These are phyloP conservation scores for Trichomalopsis sarcophagae DNA, from an alignment of 1,140 invertebrate species.

Conservation along the genomic window DNA sequence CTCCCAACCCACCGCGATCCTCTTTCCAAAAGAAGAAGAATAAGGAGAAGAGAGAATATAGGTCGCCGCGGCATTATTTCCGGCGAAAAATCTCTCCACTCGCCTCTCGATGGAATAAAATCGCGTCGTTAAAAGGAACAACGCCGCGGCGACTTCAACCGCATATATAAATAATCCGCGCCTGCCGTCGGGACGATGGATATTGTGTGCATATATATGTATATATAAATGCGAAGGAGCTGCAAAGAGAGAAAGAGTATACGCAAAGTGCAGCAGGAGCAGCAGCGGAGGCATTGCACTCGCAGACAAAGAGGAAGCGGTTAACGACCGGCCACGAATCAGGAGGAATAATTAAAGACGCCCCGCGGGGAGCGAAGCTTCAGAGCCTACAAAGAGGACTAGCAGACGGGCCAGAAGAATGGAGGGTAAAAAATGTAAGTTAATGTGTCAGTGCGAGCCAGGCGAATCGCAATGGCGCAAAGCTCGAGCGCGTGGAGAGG, in stretches of 20 bases:
- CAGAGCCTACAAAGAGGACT: conserved; percentile 20
- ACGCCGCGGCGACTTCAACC: not conserved
- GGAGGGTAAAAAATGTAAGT: conserved; percentile 37
- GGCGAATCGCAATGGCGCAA: not conserved
- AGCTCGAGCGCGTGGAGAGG: not conserved
- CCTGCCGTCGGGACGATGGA: not conserved
- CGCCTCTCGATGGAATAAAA: not conserved
- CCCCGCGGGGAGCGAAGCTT: conserved; percentile 1
- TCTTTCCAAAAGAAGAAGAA: not conserved
- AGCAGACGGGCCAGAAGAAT: not conserved
- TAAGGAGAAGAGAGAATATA: not conserved
- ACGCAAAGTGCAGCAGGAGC: not conserved
- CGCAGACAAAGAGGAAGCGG: conserved; percentile 16
- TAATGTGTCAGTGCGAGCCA: conserved; percentile 16
- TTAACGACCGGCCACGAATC: conserved; percentile 42
- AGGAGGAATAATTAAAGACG: conserved; percentile 47
- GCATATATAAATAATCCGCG: not conserved
- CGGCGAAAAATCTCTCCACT: not conserved
- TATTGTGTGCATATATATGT: not conserved
- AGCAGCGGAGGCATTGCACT: not conserved
- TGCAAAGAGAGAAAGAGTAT: not conserved
- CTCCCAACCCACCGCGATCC: not conserved
- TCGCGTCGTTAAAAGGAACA: not conserved
- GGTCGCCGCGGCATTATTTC: not conserved
- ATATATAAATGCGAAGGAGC: not conserved